Conservation (phyloP, 2,888 invertebrate species). For the Trachelus tabidus region DNA sequence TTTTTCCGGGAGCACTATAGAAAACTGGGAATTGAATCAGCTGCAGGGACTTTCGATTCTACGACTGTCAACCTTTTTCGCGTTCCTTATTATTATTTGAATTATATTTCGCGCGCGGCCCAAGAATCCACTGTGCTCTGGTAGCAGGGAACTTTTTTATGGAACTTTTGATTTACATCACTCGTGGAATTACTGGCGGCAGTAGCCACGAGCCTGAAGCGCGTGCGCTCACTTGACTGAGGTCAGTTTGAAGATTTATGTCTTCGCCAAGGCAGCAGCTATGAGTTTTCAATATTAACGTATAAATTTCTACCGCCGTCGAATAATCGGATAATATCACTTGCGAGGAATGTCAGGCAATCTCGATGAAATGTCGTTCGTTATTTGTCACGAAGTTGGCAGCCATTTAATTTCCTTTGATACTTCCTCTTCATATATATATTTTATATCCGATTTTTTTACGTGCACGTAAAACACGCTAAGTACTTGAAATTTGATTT, state of each 20-base stretch:
- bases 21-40: background rate
- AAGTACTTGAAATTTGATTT: too few species aligned
- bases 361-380: background rate
- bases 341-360: background rate
- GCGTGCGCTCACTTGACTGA: slow-evolving; percentile 28
- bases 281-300: slow-evolving; percentile 29
- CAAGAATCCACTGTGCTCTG: background rate
- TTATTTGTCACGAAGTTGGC: background rate
- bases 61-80: slow-evolving; percentile 15
- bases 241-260: slow-evolving; percentile 47
- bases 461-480: too few species aligned
- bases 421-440: too few species aligned
- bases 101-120: slow-evolving; percentile 14
- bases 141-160: slow-evolving; percentile 14
- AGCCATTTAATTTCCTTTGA: background rate
- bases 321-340: slow-evolving; percentile 13
- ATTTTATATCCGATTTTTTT: background rate
- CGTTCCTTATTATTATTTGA: slow-evolving; percentile 15
- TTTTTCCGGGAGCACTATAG: background rate
- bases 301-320: slow-evolving; percentile 32
- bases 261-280: slow-evolving; percentile 17
- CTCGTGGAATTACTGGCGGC: slow-evolving; percentile 37
- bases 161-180: slow-evolving; percentile 35
- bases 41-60: slow-evolving; percentile 19
- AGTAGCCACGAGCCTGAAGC: slow-evolving; percentile 25